Evolutionary conservation across 2,888 invertebrate genomes (phyloP), one percentile per base, ranked within the genome.

Genomic region (Napeogenes inachia): DNA sequence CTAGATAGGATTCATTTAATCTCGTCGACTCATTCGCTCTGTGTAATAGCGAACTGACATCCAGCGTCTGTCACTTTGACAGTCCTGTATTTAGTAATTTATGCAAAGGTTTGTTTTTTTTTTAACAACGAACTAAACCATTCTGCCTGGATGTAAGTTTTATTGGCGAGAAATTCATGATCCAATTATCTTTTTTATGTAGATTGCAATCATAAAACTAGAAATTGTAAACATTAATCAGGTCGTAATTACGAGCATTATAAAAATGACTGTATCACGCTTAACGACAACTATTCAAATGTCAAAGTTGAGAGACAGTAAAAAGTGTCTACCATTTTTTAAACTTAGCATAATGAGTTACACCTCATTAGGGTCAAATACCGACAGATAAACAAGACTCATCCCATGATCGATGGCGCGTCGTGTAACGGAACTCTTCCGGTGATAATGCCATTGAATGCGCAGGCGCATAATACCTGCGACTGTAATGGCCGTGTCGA

Each of bases 371-470:
- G 70, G 77, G 80, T 78, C 78, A 80, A 63, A 61, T 66, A 60
- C 68, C 65, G 62, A 66, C 42, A 71, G 67, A 73, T 72, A 73
- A 73, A 74, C 76, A 74, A 73, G 76, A 73, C 70, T 71, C 72
- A 72, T 69, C 65, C 64, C 64, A 70, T 79, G 80, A 82, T 80
- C 74, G 78, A 80, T 79, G 76, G 73, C 68, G 69, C 69, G 67
- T 62, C 70, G 72, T 65, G 71, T 82, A 82, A 82, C 82, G 82
- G 81, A 66, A 70, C 77, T 64, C 77, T 81, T 81, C 82, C 82
- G 82, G 76, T 73, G 63, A 63, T 67, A 64, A 66, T 64, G 64
- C 66, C 50, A 38, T 56, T 58, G 42, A 56, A 42, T 54, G 64
- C 54, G 53, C 53, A 53, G 46, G 45, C 55, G 54, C 60, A 56